These are phyloP conservation scores for Ylistrum balloti DNA, from an alignment of 1,140 invertebrate genomes.

Conservation along the genomic window DNA sequence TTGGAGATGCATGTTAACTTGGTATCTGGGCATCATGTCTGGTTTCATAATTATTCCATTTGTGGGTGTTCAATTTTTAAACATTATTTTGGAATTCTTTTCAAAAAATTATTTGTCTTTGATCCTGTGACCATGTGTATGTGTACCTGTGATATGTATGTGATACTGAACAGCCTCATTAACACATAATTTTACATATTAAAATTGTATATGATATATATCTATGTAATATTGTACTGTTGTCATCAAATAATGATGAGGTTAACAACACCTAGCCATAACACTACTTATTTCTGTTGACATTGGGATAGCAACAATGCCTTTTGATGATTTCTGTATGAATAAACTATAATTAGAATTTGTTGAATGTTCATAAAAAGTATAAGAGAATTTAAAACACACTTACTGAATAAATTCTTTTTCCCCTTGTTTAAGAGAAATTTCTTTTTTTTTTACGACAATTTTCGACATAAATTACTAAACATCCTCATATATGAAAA, in stretches of 20 bases:
- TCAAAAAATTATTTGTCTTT: not conserved
- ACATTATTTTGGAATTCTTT: not conserved
- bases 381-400: too few species aligned
- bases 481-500: too few species aligned
- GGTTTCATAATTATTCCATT: not conserved
- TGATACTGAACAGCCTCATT: not conserved
- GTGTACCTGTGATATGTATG: not conserved
- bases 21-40: constrained; percentile 25
- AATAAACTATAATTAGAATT: too few species aligned
- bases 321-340: too few species aligned
- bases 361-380: too few species aligned
- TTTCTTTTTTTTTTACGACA: too few species aligned
- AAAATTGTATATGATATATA: not conserved
- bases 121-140: not conserved
- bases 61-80: constrained; percentile 37
- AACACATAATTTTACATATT: not conserved
- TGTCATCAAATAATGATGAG: too few species aligned
- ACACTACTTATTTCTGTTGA: constrained; percentile 43
- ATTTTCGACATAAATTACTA: too few species aligned
- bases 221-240: not conserved
- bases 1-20: not conserved
- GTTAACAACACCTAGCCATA: not conserved
- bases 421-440: too few species aligned
- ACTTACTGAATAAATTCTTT: too few species aligned
- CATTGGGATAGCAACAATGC: too few species aligned